Evolutionary conservation across 64 coral and sea anemone species (phyloP).

Genomic region (Acropora tenuis): DNA sequence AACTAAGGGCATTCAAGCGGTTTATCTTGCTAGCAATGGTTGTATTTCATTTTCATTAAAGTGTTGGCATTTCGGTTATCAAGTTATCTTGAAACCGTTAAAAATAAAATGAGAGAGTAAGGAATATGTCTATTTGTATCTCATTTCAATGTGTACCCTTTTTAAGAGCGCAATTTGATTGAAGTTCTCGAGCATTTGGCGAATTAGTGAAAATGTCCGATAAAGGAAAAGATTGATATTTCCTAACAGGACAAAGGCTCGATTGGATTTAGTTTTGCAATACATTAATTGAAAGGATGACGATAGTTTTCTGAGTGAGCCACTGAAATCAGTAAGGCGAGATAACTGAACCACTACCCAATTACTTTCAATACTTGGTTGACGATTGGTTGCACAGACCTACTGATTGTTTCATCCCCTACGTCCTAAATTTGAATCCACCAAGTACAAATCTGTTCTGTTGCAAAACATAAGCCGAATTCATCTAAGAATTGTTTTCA

Average conservation of each 20-base stretch:
- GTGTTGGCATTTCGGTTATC: neutral
- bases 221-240: neutral
- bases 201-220: neutral
- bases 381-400: too few species aligned
- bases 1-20: neutral
- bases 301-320: too few species aligned
- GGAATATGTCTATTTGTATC: neutral
- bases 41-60: neutral
- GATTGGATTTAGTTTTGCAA: too few species aligned
- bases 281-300: too few species aligned
- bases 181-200: neutral
- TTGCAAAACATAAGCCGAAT: too few species aligned
- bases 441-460: too few species aligned
- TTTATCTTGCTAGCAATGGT: neutral
- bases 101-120: slow-evolving; percentile 10
- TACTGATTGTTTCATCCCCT: too few species aligned
- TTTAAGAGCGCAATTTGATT: neutral
- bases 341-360: too few species aligned
- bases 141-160: neutral
- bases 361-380: too few species aligned
- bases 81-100: neutral
- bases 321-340: too few species aligned
- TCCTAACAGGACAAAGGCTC: neutral
- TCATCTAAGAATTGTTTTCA: too few species aligned
- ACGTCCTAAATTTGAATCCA: too few species aligned